A percentile compares a stretch with the other conserved stretches of the same genome.
Conservation (phyloP, 2,888 invertebrate genomes). For the Busseola fusca region DNA sequence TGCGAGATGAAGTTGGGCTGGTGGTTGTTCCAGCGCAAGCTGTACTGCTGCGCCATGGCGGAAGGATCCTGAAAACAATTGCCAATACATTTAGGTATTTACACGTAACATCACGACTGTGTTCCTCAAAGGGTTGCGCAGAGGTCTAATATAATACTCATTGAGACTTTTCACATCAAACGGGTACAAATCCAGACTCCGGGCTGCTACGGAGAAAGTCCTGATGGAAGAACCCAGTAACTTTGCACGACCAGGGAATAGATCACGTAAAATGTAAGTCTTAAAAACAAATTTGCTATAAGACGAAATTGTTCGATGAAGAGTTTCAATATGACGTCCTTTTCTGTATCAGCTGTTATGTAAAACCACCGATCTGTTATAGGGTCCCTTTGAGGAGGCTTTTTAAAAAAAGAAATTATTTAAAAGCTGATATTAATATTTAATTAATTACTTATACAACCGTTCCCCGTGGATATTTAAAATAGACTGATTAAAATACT, state of each 20-base stretch:
- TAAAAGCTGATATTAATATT: no score
- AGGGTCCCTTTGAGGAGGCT: no score
- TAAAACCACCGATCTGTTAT: no score
- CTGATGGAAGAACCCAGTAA: not conserved
- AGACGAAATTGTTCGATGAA: slow-evolving; percentile 2
- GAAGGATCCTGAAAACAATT: slow-evolving; percentile 46
- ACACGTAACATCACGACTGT: not conserved
- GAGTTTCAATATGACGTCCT: slow-evolving; percentile 17
- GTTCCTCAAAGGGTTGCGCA: not conserved
- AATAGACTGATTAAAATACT: no score
- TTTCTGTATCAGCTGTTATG: slow-evolving; percentile 25
- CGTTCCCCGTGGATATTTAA: no score
- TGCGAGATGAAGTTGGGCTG: slow-evolving; percentile 97
- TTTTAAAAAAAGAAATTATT: no score
- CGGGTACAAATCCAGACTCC: not conserved
- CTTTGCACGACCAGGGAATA: not conserved
- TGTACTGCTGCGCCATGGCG: slow-evolving; percentile 93
- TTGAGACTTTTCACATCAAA: not conserved
- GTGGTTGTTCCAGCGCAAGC: slow-evolving; percentile 97
- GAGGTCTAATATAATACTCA: not conserved
- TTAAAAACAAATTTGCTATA: slow-evolving; percentile 7
- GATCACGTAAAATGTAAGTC: slow-evolving; percentile 13
- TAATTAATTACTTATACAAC: no score
- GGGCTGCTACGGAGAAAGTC: not conserved
- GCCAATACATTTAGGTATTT: not conserved